phyloP scores from a whole-genome alignment of 1,140 invertebrate genomes.

The Helicoverpa zea region DNA sequence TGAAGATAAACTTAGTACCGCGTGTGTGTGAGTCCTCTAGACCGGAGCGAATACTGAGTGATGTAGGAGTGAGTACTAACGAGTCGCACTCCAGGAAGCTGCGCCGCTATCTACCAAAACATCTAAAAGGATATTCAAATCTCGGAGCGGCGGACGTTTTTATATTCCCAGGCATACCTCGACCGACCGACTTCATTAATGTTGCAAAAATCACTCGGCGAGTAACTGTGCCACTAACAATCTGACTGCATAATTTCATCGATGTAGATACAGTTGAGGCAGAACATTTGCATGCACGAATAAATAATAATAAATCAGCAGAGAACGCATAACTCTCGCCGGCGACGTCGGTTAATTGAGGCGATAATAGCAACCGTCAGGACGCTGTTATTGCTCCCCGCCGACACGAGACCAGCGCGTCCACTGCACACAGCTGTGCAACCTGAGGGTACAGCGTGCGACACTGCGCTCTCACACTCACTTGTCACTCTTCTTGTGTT shows the following conservation, averaged over 20 bases:
- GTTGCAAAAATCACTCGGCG: conserved; percentile 14
- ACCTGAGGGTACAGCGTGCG: background rate
- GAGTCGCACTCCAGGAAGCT: too few relatives aligned
- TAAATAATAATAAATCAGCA: conserved; percentile 34
- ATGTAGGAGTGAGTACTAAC: too few relatives aligned
- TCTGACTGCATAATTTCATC: conserved; percentile 35
- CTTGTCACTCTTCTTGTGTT: too few relatives aligned
- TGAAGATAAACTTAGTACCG: too few relatives aligned
- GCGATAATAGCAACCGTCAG: conserved; percentile 18
- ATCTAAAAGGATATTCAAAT: too few relatives aligned
- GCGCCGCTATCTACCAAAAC: too few relatives aligned
- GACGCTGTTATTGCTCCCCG: background rate
- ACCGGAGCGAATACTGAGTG: too few relatives aligned
- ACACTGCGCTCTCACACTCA: background rate
- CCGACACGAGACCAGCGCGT: background rate
- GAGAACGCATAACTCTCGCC: conserved; percentile 33
- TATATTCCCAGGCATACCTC: too few relatives aligned
- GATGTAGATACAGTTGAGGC: conserved; percentile 12
- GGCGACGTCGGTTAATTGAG: conserved; percentile 39
- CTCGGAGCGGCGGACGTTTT: too few relatives aligned
- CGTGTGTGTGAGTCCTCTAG: too few relatives aligned
- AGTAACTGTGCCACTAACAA: conserved; percentile 36
- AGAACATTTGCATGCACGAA: conserved; percentile 24
- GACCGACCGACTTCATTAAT: conserved; percentile 19
- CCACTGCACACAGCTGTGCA: background rate